These are phyloP conservation scores for Ectropis grisescens DNA, from an alignment of 1,140 invertebrate species.

Conservation along the genomic window DNA sequence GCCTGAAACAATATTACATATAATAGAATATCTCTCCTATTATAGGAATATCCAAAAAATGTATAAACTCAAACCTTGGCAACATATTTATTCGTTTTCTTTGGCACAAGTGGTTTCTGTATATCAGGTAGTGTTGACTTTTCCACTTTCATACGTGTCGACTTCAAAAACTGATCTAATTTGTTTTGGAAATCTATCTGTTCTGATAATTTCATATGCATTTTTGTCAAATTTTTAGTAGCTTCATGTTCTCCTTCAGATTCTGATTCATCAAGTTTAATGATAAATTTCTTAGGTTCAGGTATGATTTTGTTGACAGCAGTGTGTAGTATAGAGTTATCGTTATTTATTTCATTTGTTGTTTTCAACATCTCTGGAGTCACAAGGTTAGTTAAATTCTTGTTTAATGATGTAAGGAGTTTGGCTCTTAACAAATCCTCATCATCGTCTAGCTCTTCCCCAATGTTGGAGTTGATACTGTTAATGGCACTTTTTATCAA, in stretches of 20 bases:
- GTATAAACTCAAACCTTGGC: slow-evolving; percentile 40
- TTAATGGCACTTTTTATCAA: slow-evolving; percentile 1
- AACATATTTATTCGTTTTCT: slow-evolving; percentile 45
- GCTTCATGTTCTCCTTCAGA: slow-evolving; percentile 64
- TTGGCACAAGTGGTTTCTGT: slow-evolving; percentile 23
- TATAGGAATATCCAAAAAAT: not conserved
- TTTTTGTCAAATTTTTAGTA: slow-evolving; percentile 64
- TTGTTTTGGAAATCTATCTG: slow-evolving; percentile 56
- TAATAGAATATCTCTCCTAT: not conserved
- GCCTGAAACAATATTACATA: slow-evolving; percentile 36
- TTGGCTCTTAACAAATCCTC: slow-evolving; percentile 60
- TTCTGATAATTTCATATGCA: slow-evolving; percentile 62
- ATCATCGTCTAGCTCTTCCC: slow-evolving; percentile 59
- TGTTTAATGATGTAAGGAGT: slow-evolving; percentile 59
- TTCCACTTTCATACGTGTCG: slow-evolving; percentile 50
- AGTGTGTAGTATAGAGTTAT: slow-evolving; percentile 9
- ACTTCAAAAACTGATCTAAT: slow-evolving; percentile 57
- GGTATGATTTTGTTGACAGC: slow-evolving; percentile 6
- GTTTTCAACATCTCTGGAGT: slow-evolving; percentile 23
- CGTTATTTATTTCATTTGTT: slow-evolving; percentile 8
- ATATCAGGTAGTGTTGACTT: slow-evolving; percentile 35
- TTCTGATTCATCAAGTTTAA: slow-evolving; percentile 58
- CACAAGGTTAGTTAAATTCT: slow-evolving; percentile 49
- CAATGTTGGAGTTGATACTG: slow-evolving; percentile 8
- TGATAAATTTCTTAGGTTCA: slow-evolving; percentile 55